Evolutionary conservation across 2,113 vertebrate species (phyloP), one percentile per base, ranked within the genome.

Genomic region (Sitta europaea): DNA sequence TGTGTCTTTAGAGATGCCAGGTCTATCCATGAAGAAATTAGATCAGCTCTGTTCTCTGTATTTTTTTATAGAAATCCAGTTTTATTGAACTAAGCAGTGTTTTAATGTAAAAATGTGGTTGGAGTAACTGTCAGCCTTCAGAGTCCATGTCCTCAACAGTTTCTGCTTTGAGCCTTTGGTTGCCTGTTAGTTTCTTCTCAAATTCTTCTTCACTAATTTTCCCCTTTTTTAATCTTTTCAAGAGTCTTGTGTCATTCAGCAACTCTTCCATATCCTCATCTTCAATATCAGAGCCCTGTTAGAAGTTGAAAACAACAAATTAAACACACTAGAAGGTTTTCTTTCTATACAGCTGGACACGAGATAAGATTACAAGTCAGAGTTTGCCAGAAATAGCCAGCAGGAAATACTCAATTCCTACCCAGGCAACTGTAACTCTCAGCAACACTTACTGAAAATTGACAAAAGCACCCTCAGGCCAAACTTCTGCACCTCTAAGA

Each of bases 191-290:
- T 54, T 97, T 98, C 90, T 98, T 98, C 88, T 99, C 99, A 81
- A 99, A 99, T 95, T 99, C 99, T 78, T 99, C 99, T 92, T 98
- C 98, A 1, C 97, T 99, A 53, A 99, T 99, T 94, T 98, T 98
- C 6, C 99, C 98, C 88, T 98, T 99, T 95, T 99, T 99, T 8
- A 99, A 96, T 89, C 97, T 99, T 96, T 99, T 99, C 71, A 99
- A 98, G 88, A 99, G 98, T 43, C 99, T 98, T 2, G 99, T 99
- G 95, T 99, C 99, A 6, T 96, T 98, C 61, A 99, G 96, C 53
- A 99, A 93, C 91, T 99, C 99, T 23, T 98, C 96, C 97, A 99
- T 96, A 78, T 99, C 99, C 21, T 98, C 98, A 1, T 99, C 98
- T 2, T 99, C 99, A 3, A 98, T 66, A 25, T 99, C 99, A 1